Conservation (phyloP, 2,113 vertebrate species). For the Philantomba maxwellii region DNA sequence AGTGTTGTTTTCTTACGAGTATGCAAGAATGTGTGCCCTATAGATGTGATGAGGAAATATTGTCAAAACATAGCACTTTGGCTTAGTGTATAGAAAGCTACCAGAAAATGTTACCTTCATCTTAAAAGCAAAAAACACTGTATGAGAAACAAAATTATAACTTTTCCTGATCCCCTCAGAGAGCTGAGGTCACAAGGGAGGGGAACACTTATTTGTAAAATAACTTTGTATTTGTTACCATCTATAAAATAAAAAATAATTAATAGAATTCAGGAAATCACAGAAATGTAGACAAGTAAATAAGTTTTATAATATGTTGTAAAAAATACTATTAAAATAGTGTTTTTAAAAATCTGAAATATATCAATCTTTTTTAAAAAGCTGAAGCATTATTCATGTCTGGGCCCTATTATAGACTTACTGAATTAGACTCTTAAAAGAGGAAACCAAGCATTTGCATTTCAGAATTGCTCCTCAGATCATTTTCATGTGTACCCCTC, state of each 20-base stretch:
- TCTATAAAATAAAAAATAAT: not conserved
- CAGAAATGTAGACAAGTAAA: not conserved
- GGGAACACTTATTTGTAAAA: not conserved
- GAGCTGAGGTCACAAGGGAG: not conserved
- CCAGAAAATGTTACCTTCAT: not conserved
- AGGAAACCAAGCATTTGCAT: not conserved
- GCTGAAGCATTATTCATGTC: not conserved
- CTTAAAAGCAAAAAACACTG: not conserved
- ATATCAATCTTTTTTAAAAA: not conserved
- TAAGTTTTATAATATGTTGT: not conserved
- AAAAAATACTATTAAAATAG: not conserved
- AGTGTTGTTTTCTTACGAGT: not conserved
- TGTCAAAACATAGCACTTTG: not conserved
- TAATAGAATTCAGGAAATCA: not conserved
- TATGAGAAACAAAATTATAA: not conserved
- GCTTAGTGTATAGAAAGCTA: not conserved
- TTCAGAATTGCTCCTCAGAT: not conserved
- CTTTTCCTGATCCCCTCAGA: not conserved
- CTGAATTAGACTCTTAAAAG: not conserved
- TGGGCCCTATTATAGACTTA: not conserved
- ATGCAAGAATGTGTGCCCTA: not conserved
- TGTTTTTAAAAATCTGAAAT: not conserved
- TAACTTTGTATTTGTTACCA: not conserved
- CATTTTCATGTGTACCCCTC: not conserved
- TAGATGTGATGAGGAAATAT: not conserved